Evolutionary conservation across 2,797 vertebrate genomes (phyloP).

Genomic region (Hirundo rustica): DNA sequence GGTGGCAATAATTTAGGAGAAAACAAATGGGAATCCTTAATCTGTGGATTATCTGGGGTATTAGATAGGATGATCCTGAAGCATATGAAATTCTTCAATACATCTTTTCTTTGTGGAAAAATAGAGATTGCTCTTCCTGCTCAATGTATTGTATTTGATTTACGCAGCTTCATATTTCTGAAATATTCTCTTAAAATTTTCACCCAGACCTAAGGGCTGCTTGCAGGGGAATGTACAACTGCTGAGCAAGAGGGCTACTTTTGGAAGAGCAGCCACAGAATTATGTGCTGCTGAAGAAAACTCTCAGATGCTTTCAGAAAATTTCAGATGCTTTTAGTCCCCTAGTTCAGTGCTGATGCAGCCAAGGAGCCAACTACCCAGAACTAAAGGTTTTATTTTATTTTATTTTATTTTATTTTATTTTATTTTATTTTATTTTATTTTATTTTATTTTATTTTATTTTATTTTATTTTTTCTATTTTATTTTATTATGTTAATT

Average conservation of each 20-base stretch:
- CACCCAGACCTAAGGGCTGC: neutral
- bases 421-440: neutral
- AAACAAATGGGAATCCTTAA: conserved; percentile 19
- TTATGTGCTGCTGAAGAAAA: neutral
- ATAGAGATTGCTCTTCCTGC: neutral
- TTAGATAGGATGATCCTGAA: conserved; percentile 15
- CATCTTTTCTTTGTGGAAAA: neutral
- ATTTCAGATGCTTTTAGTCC: neutral
- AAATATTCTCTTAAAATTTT: neutral
- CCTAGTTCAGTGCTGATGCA: neutral
- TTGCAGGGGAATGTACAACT: neutral
- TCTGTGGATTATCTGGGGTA: neutral
- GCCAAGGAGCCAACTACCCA: neutral
- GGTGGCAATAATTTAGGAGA: neutral
- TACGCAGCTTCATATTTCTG: neutral
- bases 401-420: neutral
- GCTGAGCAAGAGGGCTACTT: neutral
- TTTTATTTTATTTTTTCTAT: neutral
- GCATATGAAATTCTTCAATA: neutral
- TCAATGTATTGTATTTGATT: neutral
- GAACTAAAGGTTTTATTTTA: neutral
- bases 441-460: neutral
- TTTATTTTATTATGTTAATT: neutral
- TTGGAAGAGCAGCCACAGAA: neutral
- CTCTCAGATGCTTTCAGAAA: neutral